Conservation (phyloP, 2,888 invertebrate species). For the Brachypalpus laphriformis region DNA sequence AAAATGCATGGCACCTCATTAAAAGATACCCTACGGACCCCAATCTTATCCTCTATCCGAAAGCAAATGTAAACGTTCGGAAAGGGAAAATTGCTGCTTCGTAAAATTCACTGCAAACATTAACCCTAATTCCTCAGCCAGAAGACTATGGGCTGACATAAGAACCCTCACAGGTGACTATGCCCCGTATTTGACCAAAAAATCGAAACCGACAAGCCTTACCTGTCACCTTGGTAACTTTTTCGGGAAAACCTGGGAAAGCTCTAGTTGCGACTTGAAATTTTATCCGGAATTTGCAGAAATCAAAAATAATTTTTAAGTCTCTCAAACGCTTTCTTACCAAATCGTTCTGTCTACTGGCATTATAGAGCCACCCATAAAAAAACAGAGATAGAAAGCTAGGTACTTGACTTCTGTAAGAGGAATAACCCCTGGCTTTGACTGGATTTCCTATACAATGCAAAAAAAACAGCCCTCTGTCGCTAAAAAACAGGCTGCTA, state of each 20-base stretch:
- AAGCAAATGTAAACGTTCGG: neutral
- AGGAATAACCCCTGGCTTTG: neutral
- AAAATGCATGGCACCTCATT: neutral
- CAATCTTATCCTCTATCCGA: slow-evolving; percentile 1
- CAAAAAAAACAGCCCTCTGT: neutral
- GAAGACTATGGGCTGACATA: neutral
- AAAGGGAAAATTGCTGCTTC: neutral
- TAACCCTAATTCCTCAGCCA: too few species aligned
- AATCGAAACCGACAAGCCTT: neutral
- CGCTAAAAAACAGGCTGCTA: neutral
- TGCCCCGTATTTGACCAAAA: neutral
- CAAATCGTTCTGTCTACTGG: too few species aligned
- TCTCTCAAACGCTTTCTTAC: too few species aligned
- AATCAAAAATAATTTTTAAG: too few species aligned
- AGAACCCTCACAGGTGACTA: neutral
- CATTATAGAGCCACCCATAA: too few species aligned
- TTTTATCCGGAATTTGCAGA: neutral
- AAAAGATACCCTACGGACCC: neutral
- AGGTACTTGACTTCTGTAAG: neutral
- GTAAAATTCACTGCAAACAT: too few species aligned
- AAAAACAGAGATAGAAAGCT: too few species aligned
- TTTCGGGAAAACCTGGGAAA: too few species aligned
- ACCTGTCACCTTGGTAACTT: neutral
- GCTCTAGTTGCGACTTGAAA: neutral
- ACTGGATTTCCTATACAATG: neutral